Base-by-base conservation (phyloP, 2,888 invertebrate genomes). In the Acrocyrtus sp. region DNA sequence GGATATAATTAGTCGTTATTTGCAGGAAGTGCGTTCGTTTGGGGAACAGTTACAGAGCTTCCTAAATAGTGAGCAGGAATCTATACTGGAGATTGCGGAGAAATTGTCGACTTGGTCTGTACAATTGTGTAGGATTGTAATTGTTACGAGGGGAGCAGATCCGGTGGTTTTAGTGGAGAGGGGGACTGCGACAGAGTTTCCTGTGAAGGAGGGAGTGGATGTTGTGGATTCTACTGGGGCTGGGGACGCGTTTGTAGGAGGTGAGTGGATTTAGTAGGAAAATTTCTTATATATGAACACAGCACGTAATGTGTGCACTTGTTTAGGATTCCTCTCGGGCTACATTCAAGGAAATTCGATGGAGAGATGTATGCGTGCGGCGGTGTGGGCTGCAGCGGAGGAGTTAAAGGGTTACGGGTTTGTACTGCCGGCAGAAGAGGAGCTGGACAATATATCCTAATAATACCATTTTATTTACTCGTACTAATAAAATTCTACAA, bases 181-280 rank as follows among this genome's bases (percentile, higher is more conserved):
- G 78, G 90, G 89, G 19, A 85, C 86, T 78, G 86, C 93, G 0
- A 86, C 85, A 0, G 90, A 92, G 82, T 92, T 90, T 81, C 90
- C 92, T 0, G 92, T 94, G 0, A 85, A 85, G 34, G 85, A 89
- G 0, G 83, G 86, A 51, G 91, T 93, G 27, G 88, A 93, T 82
- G 90, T 99, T 63, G 90, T 97, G 0, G 99, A 99, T 84, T 98
- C 98, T 0, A 99, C 98, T 85, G 98, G 98, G 3, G 99, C 99
- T 58, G 99, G 99, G 0, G 99, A 99, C 87, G 98, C 98, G 1
- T 99, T 99, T 86, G 92, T 94, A 45, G 99, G 98, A 78, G 98
- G 90, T 88, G 78, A 73, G 26, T 1, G 73, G 41, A 70, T 34
- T 2, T 17, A 26, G 27, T 48, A 5, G 22, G 48, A 12, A 22